phyloP scores from a whole-genome alignment of 64 coral and sea anemone species.

The Montipora sp. region DNA sequence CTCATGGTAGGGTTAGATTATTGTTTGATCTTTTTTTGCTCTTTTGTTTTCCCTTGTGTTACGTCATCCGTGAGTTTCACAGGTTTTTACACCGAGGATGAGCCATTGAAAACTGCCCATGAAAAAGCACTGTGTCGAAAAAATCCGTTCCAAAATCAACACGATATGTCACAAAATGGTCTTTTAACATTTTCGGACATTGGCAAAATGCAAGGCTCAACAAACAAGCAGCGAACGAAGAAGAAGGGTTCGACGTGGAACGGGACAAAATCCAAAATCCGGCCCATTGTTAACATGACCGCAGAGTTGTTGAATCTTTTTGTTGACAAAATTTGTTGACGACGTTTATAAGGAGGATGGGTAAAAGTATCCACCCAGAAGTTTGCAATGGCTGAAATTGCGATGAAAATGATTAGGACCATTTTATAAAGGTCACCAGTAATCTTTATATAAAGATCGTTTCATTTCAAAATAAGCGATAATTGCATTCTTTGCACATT shows the following conservation, averaged over 20 bases:
- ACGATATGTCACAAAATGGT: constrained; percentile 35
- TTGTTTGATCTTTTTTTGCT: too few relatives aligned
- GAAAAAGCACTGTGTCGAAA: neutral
- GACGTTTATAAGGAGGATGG: constrained; percentile 22
- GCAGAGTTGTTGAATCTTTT: constrained; percentile 31
- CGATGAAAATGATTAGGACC: neutral
- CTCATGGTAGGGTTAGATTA: too few relatives aligned
- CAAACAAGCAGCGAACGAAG: constrained; percentile 50
- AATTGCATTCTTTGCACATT: neutral
- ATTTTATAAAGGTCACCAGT: neutral
- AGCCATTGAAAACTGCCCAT: too few relatives aligned
- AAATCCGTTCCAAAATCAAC: constrained; percentile 45
- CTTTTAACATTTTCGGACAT: constrained; percentile 39
- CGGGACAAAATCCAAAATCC: constrained; percentile 49
- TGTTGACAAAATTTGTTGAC: constrained; percentile 64
- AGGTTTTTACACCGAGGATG: too few relatives aligned
- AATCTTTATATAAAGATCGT: neutral
- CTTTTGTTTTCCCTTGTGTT: too few relatives aligned
- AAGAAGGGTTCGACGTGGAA: constrained; percentile 45
- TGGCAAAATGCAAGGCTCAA: constrained; percentile 54
- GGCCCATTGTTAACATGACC: constrained; percentile 60
- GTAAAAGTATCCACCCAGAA: too few relatives aligned
- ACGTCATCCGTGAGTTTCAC: too few relatives aligned
- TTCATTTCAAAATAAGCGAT: neutral
- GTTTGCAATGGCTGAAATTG: neutral